These are phyloP conservation scores for Acanthis flammea DNA, from an alignment of 2,797 vertebrate species.

Conservation along the genomic window DNA sequence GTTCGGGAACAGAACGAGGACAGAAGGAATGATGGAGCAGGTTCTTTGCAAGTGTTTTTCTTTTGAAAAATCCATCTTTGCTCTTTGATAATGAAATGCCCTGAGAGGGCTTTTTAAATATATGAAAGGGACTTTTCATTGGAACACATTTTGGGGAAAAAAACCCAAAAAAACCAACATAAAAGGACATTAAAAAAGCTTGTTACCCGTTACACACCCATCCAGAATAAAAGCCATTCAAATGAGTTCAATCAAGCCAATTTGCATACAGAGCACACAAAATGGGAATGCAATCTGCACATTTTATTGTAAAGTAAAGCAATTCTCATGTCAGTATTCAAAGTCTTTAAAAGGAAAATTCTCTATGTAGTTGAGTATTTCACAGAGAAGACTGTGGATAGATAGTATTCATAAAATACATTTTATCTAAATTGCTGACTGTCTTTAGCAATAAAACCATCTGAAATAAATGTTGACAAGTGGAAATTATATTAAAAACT, in stretches of 20 bases:
- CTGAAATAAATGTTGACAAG: constrained; percentile 42
- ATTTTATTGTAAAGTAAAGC: constrained; percentile 34
- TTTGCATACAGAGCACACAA: constrained; percentile 1
- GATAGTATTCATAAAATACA: constrained; percentile 54
- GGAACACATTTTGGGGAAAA: background rate
- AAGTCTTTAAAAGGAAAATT: constrained; percentile 39
- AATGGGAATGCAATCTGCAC: background rate
- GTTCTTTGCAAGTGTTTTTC: background rate
- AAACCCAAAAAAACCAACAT: background rate
- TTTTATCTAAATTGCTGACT: constrained; percentile 54
- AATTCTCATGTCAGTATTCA: constrained; percentile 33
- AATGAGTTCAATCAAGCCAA: background rate
- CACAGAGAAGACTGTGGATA: constrained; percentile 3
- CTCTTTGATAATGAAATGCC: background rate
- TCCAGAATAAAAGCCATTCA: background rate
- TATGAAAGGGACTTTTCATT: background rate
- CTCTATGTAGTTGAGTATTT: background rate
- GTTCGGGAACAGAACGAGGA: background rate
- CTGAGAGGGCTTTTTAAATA: background rate
- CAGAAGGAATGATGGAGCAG: background rate
- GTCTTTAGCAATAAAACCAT: constrained; percentile 39
- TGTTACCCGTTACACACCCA: background rate
- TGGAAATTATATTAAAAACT: constrained; percentile 52
- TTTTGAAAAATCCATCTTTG: background rate
- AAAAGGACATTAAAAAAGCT: background rate